These are phyloP conservation scores for Pithys albifrons DNA, from an alignment of 2,113 vertebrate species.

Conservation along the genomic window DNA sequence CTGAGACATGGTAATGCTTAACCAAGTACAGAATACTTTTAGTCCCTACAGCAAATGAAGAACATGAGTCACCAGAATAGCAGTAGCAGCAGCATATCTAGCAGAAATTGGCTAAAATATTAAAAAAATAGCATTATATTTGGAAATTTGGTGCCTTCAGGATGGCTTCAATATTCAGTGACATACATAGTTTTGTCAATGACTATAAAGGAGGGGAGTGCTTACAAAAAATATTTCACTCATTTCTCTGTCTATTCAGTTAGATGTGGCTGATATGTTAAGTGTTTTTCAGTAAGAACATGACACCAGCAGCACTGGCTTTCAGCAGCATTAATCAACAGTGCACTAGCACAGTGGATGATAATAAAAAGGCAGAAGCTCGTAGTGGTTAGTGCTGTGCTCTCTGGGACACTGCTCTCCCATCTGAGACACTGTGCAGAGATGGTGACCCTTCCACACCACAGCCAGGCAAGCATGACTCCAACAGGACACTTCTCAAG, in stretches of 20 bases:
- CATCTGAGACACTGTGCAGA: background rate
- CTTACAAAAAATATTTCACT: background rate
- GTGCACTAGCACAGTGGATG: background rate
- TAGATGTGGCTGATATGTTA: background rate
- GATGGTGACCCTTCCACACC: background rate
- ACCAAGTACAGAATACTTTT: background rate
- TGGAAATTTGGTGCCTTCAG: background rate
- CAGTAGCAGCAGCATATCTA: background rate
- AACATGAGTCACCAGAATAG: background rate
- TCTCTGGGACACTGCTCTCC: background rate
- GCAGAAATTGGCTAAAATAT: background rate
- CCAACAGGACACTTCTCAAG: background rate
- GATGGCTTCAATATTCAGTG: background rate
- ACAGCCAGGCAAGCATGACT: background rate
- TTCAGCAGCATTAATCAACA: slow-evolving; percentile 40
- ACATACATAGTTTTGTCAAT: background rate
- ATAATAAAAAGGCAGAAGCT: slow-evolving; percentile 19
- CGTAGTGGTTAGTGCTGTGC: background rate
- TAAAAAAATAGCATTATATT: background rate
- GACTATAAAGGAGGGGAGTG: background rate
- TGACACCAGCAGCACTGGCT: background rate
- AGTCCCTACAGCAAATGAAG: background rate
- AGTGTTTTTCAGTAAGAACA: background rate
- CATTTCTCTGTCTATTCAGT: background rate
- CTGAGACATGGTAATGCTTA: background rate